Evolutionary conservation across 2,888 invertebrate species (phyloP), one percentile per base, ranked within the genome.

Genomic region (Timandra comae): DNA sequence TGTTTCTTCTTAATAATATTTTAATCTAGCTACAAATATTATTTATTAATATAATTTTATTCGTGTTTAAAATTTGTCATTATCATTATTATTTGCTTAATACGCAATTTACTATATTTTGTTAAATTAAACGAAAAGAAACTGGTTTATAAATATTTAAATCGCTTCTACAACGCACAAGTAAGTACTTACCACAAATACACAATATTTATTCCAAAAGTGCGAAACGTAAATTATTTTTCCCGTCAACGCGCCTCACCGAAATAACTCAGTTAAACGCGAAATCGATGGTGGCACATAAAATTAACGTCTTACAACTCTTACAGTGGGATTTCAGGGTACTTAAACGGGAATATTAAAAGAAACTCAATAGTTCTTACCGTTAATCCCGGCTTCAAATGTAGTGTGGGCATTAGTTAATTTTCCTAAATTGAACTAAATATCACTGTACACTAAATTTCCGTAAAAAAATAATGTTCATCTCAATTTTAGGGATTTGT

Each of bases 301-400:
- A 25, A 20, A 36, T 23, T 28, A 32, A 19, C 13, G 24, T 31
- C 27, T 30, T 12, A 12, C 24, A 34, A 30, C 30, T 13, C 30
- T 29, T 16, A 32, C 31, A 11, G 5, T 10, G n/a, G 8, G 33
- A 22, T 38, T 37, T 49, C 38, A 25, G 27, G 27, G 43, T 23
- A 23, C 6, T 10, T 10, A 24, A 7, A 11, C 11, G 6, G 41
- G 39, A 33, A 30, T 29, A 39, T 24, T 34, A 31, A 51, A 54
- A 10, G 11, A 56, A 49, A 47, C 53, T 53, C 48, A 26, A 29
- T 39, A 33, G 27, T 38, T 39, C 47, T 72, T 69, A 86, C 86
- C 79, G 86, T 84, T 43, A 86, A 68, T 67, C 85, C 84, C 43
- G 85, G 80, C 56, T 85, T 85, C 47, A 86, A 69, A 43, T 86